Base-by-base conservation (phyloP, 2,797 vertebrate genomes). In the Rhinoraja longicauda region DNA sequence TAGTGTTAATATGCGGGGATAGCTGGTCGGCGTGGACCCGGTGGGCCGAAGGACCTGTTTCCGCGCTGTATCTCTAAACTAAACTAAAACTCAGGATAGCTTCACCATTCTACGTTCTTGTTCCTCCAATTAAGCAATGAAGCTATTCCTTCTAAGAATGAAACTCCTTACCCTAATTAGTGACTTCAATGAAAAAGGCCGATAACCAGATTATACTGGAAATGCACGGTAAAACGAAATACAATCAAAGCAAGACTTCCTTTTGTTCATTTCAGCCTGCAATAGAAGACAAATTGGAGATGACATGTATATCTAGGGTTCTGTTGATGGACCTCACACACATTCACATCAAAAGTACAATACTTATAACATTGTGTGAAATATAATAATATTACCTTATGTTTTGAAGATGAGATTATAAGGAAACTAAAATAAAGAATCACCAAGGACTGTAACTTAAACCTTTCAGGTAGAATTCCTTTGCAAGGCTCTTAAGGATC, bases 361-460 rank as follows among this genome's bases (percentile, higher is more conserved):
- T 59, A 29, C 29, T 24, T 57, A 57, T 29, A 15, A 26, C n/a
- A 57, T 9, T 81, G 45, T 88, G 12, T 64, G 29, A 62, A 64
- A 21, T 32, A 17, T 88, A 88, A 88, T 88, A 53, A n/a, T 81
- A 29, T 84, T 84, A 64, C n/a, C 15, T 64, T 88, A 32, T 88
- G 17, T n/a, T 64, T 57, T 86, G 82, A 64, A 17, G 26, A 59
- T 19, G 17, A 45, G 29, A 53, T n/a, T 84, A 62, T 53, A 39
- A 57, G 45, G n/a, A 53, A 62, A 64, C n/a, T 88, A 88, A 88
- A 88, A 21, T 73, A 64, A 86, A 86, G 57, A 29, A 64, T n/a
- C 64, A 59, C 59, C 57, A 62, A 32, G 82, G 29, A 29, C 57
- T 86, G 82, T 21, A 64, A 32, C 4, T 57, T 86, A 62, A 86